phyloP scores from a whole-genome alignment of 53 echinoderm and acorn worm species.

The Patiria pectinifera region DNA sequence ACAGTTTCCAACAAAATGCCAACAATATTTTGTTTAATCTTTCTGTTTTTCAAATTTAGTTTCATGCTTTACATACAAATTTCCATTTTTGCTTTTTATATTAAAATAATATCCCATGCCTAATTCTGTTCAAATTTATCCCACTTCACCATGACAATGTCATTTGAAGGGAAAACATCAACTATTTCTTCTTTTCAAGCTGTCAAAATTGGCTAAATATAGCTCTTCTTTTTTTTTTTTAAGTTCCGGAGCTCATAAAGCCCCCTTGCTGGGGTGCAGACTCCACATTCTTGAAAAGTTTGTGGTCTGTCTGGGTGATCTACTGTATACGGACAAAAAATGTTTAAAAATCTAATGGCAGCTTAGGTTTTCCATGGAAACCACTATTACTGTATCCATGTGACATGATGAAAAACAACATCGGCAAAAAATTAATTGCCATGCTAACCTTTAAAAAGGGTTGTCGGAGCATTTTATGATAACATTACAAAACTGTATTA shows the following conservation, averaged over 20 bases:
- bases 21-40: too few relatives aligned
- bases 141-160: neutral
- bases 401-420: neutral
- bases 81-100: too few relatives aligned
- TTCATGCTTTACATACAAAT: too few relatives aligned
- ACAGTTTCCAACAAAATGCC: too few relatives aligned
- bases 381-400: neutral
- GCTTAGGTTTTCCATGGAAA: neutral
- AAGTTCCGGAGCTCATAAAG: conserved; percentile 14
- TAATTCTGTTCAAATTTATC: neutral
- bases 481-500: too few relatives aligned
- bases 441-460: neutral
- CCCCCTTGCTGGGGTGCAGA: conserved; percentile 24
- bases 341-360: neutral
- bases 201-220: neutral
- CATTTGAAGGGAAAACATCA: neutral
- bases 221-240: neutral
- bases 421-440: neutral
- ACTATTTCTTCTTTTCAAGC: neutral
- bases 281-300: conserved; percentile 41
- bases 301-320: conserved; percentile 39
- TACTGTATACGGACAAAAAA: neutral
- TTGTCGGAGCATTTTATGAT: too few relatives aligned
- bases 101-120: too few relatives aligned
- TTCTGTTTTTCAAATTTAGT: too few relatives aligned